Evolutionary conservation across 2,113 vertebrate genomes (phyloP).

Genomic region (Zosterops borbonicus): DNA sequence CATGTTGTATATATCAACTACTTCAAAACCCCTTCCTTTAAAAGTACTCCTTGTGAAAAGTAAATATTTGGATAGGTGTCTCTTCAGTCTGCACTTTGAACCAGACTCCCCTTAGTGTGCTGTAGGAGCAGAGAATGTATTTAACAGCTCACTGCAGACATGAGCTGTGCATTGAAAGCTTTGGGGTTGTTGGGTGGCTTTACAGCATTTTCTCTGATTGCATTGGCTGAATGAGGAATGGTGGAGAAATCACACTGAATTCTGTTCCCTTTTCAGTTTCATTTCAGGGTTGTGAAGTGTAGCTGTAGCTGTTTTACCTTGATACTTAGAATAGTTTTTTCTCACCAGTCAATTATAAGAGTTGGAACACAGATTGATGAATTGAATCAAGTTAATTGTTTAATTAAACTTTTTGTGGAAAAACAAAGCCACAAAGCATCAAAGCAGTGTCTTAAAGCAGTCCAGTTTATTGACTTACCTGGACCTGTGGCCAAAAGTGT

Average conservation of each 20-base stretch:
- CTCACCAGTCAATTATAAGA: background rate
- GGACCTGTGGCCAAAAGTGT: background rate
- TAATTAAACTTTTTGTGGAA: background rate
- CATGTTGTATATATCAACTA: background rate
- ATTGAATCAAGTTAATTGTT: background rate
- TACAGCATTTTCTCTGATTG: background rate
- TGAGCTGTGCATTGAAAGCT: background rate
- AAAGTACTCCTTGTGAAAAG: background rate
- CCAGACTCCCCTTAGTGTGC: background rate
- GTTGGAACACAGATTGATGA: background rate
- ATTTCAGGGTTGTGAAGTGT: background rate
- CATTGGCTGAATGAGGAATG: background rate
- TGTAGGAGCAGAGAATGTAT: background rate
- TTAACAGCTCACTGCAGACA: background rate
- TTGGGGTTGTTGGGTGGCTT: background rate
- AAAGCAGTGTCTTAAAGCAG: background rate
- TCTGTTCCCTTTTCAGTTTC: background rate
- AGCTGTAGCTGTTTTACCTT: background rate
- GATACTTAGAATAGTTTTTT: background rate
- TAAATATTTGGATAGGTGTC: background rate
- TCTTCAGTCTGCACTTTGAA: background rate
- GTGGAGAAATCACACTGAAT: background rate
- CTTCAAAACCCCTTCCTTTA: background rate
- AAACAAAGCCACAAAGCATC: background rate
- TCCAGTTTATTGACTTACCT: background rate